A percentile compares a stretch with the other conserved stretches of the same genome.
Evolutionary conservation across 2,888 invertebrate species (phyloP).

Genomic region (Nycteola revayana): DNA sequence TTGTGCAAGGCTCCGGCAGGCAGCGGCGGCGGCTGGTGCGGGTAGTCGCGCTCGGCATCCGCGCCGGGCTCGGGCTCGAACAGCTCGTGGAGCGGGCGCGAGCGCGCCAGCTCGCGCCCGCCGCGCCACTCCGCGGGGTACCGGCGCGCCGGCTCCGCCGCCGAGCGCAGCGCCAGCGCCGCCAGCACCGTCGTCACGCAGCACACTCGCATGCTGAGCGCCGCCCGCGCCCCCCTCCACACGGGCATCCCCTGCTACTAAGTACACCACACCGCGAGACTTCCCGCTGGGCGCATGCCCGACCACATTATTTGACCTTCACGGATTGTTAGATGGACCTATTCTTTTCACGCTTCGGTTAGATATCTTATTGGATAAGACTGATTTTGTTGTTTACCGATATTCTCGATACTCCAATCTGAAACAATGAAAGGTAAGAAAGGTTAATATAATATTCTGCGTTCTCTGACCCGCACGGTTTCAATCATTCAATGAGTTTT

Average conservation of each 20-base stretch:
- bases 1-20: conserved; percentile 55
- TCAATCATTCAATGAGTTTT: no score
- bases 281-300: conserved; percentile 66
- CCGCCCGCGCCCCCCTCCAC: conserved; percentile 62
- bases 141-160: conserved; percentile 65
- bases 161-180: conserved; percentile 68
- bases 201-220: conserved; percentile 70
- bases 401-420: conserved; percentile 30
- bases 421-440: conserved; percentile 38
- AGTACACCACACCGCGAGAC: conserved; percentile 60
- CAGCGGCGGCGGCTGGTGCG: conserved; percentile 45
- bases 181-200: conserved; percentile 67
- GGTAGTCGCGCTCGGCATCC: conserved; percentile 35
- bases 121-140: conserved; percentile 61
- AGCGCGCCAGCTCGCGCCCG: conserved; percentile 53
- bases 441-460: conserved; percentile 2
- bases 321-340: conserved; percentile 29
- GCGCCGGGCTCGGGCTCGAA: conserved; percentile 59
- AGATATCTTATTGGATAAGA: conserved; percentile 17
- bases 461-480: no score
- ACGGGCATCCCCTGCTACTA: conserved; percentile 66
- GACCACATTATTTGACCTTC: conserved; percentile 68
- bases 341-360: conserved; percentile 39
- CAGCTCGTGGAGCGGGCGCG: conserved; percentile 63
- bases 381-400: conserved; percentile 7